phyloP scores from a whole-genome alignment of 2,888 invertebrate genomes.

The Julus scanicus region DNA sequence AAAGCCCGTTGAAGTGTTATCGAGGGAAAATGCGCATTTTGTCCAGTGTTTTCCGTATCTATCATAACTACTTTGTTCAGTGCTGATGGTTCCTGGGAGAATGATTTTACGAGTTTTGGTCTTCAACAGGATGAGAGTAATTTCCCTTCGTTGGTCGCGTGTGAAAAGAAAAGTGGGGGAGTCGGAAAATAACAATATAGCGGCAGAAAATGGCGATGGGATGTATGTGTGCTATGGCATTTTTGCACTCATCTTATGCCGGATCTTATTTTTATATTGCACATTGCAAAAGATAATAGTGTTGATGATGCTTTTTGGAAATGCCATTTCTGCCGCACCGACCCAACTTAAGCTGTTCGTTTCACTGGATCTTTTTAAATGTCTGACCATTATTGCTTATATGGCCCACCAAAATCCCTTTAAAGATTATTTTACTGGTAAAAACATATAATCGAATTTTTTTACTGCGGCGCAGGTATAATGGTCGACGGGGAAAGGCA shows the following conservation, averaged over 20 bases:
- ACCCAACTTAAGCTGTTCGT: constrained; percentile 5
- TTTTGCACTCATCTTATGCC: constrained; percentile 7
- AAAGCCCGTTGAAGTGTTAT: not conserved
- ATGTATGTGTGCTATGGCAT: not conserved
- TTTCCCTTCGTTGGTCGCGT: constrained; percentile 1
- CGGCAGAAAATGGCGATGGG: constrained; percentile 37
- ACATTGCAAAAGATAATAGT: constrained; percentile 23
- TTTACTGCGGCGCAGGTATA: constrained; percentile 11
- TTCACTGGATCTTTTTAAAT: constrained; percentile 30
- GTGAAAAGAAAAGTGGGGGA: not conserved
- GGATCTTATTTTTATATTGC: constrained; percentile 37
- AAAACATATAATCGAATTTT: constrained; percentile 38
- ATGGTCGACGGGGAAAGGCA: not conserved
- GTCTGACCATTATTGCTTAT: constrained; percentile 38
- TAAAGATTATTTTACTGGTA: constrained; percentile 37
- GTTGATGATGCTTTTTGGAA: constrained; percentile 42
- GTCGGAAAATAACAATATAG: constrained; percentile 11
- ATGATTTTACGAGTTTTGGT: constrained; percentile 36
- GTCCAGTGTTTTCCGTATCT: constrained; percentile 39
- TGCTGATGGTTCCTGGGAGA: constrained; percentile 39
- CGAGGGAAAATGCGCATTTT: constrained; percentile 19
- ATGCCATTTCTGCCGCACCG: constrained; percentile 26
- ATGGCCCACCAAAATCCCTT: constrained; percentile 30
- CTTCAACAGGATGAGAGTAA: constrained; percentile 32
- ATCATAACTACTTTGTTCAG: constrained; percentile 11